Evolutionary conservation across 2,797 vertebrate genomes (phyloP), one percentile per base, ranked within the genome.

Genomic region (Periophthalmus magnuspinnatus): DNA sequence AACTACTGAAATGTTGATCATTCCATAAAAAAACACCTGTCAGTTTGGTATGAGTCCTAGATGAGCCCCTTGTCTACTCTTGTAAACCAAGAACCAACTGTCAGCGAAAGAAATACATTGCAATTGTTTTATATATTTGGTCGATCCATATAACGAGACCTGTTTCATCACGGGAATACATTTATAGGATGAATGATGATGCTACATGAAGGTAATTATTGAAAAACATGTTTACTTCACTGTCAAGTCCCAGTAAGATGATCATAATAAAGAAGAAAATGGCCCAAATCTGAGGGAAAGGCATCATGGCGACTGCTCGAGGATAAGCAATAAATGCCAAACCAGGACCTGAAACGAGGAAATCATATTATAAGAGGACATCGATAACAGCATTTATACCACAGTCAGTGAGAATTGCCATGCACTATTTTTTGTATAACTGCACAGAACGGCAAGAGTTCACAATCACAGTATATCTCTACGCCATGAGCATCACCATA

Each of bases 301-400:
- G 94, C 93, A 95, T 95, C 93, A 95, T 93, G 65, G 94, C 84
- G 0, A 95, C 92, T 0, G 94, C 94, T 69, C 91, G 90, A 65
- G 94, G 94, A 74, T 94, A 95, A 5, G 92, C 94, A n/a, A 94
- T 93, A 69, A 95, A 95, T 0, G 93, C 94, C 84, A 95, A 82
- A 11, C 94, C 94, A 45, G 94, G 94, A 85, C 94, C 94, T 65
- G 47, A 36, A 33, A 24, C 41, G 22, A 24, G 13, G 22, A 65
- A 9, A 24, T 65, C 14, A 17, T 47, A 21, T 48, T 64, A 48
- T 41, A n/a, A n/a, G n/a, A n/a, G n/a, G n/a, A n/a, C n/a, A n/a
- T n/a, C n/a, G n/a, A n/a, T n/a, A n/a, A n/a, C n/a, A n/a, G n/a
- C n/a, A n/a, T n/a, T n/a, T n/a, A n/a, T n/a, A 28, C 28, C 28